Evolutionary conservation across 2,113 vertebrate genomes (phyloP), one percentile per base, ranked within the genome.

Genomic region (Marmota monax): DNA sequence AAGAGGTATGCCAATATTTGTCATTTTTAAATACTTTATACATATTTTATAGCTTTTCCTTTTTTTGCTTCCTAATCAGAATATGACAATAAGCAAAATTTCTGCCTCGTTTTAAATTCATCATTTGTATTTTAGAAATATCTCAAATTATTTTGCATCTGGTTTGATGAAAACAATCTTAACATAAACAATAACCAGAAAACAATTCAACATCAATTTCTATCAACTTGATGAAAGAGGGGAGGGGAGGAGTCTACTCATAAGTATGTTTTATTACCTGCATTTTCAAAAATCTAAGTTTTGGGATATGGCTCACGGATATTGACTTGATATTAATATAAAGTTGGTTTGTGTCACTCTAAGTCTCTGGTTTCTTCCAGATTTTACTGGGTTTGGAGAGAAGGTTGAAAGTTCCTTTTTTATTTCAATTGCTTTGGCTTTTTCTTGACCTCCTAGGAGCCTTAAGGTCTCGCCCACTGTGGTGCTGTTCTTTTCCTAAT

Each of bases 281-380:
- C 42, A 39, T 69, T 91, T 94, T 72, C 86, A 93, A 82, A 74
- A 89, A 7, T 56, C 82, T n/a, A 56, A 53, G 34, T 58, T 88
- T 53, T 23, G 23, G 27, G 20, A 18, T 27, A 29, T 32, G 42
- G 23, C 27, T 58, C 13, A 25, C 2, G 53, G 37, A 63, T 23
- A 34, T 9, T 58, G 45, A 23, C 23, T 53, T 61, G 25, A 17
- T 67, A 17, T 67, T 42, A 58, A 70, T 23, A 3, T 10, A 48
- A 74, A 45, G 58, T 85, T 82, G 88, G n/a, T 74, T 16, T 76
- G 39, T 69, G 63, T 34, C 27, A 56, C 58, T 85, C 84, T 13
- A 92, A 53, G 16, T 20, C 34, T 89, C 79, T 53, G 56, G 70
- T 76, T 77, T 93, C 70, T 92, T 90, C 34, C 20, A 61, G 73